Conservation (phyloP, 2,888 invertebrate genomes). For the Orthonychiurus folsomi region DNA sequence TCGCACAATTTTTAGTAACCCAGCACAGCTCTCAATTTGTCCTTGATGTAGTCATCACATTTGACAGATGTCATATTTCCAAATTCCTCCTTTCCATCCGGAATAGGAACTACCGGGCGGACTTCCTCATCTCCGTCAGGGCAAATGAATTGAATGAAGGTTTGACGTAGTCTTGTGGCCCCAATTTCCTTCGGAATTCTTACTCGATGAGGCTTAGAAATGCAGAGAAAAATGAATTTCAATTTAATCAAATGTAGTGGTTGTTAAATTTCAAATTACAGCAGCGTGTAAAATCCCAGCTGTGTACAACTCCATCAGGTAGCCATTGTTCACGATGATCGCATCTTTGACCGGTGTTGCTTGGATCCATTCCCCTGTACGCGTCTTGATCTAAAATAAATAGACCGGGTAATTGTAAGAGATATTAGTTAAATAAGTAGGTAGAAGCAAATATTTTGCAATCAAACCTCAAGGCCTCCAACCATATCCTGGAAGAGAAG, state of each 20-base stretch:
- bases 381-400: conserved; percentile 5
- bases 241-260: neutral
- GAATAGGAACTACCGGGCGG: conserved; percentile 10
- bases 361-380: conserved; percentile 19
- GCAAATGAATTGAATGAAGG: conserved; percentile 18
- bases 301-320: conserved; percentile 22
- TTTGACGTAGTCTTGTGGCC: conserved; percentile 15
- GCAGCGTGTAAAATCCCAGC: conserved; percentile 21
- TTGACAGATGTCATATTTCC: neutral
- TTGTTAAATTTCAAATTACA: conserved; percentile 10
- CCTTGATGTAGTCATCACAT: neutral
- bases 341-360: conserved; percentile 18
- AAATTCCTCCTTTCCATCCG: neutral
- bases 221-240: too few relatives aligned
- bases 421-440: too few relatives aligned
- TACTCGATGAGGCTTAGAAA: conserved; percentile 21
- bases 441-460: too few relatives aligned
- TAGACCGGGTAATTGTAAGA: too few relatives aligned
- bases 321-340: conserved; percentile 20
- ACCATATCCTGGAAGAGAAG: conserved; percentile 17
- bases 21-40: too few relatives aligned
- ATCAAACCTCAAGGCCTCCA: conserved; percentile 23
- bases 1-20: too few relatives aligned
- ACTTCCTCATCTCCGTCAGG: conserved; percentile 18
- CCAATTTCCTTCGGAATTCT: conserved; percentile 16